Base-by-base conservation (phyloP, 2,797 vertebrate species). In the Menidia menidia region DNA sequence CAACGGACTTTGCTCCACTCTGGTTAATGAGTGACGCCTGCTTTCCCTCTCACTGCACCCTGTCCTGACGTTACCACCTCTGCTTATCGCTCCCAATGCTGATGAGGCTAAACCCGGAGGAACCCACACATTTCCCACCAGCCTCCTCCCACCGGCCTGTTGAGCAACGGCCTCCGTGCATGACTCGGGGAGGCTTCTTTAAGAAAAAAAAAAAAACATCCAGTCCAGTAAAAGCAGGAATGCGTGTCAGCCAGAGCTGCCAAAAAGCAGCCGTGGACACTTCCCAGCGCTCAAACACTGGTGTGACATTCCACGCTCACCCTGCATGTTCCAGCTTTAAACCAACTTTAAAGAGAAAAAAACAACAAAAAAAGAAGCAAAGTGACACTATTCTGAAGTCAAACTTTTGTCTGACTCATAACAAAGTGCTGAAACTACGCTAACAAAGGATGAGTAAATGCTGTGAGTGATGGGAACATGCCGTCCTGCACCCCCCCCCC, bases 241-340 rank as follows among this genome's bases (percentile, higher is more conserved):
- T 88, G 87, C 39, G 48, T 30, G 41, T 87, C 71, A 67, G 84
- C 64, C 66, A 71, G 64, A 60, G 69, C 70, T 64, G 76, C 87
- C 72, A 74, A 89, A 76, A 62, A 69, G 69, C 64, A 63, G 71
- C 47, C 68, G 63, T 63, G 50, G 77, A 77, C 47, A 14, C 47
- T 42, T 67, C 72, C 80, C 51, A 77, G 72, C 55, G 11, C 19
- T 54, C 16, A 84, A 90, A 87, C 64, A 32, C 81, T 75, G 71
- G 87, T 92, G 93, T 80, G 87, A 94, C 87, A 94, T 94, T 95
- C 90, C 88, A 81, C 92, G 86, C 83, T 52, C 47, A 19, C 57
- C 33, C 47, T 73, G 57, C 54, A 83, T 60, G 79, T 88, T 88
- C 81, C 66, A 41, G 68, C 71, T 66, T 4, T 55, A 0, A 50